Conservation (phyloP, 2,113 vertebrate genomes). For the Panthera leo region DNA sequence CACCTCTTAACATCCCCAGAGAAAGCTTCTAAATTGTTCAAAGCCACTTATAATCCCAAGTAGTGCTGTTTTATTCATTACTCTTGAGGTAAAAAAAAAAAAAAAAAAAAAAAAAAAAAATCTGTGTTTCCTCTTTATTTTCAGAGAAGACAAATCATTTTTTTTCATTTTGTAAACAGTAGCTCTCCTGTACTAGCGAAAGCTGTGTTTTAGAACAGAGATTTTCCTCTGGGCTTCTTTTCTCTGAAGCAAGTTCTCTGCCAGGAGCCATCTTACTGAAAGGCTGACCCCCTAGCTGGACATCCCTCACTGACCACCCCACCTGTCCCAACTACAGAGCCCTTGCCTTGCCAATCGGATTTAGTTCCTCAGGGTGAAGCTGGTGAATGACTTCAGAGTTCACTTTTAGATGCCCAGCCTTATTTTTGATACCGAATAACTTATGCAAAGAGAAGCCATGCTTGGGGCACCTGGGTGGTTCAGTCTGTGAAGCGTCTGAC, state of each 20-base stretch:
- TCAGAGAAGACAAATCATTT: background rate
- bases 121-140: slow-evolving; percentile 7
- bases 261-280: background rate
- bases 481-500: no score
- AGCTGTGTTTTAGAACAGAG: background rate
- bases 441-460: background rate
- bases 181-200: background rate
- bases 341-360: background rate
- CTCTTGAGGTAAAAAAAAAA: background rate
- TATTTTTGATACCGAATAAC: background rate
- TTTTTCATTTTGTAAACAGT: background rate
- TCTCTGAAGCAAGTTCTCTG: background rate
- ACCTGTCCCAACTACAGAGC: background rate
- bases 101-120: background rate
- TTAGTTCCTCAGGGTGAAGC: background rate
- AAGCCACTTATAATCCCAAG: background rate
- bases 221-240: background rate
- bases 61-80: background rate
- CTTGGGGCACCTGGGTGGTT: background rate
- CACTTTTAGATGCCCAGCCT: background rate
- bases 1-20: background rate
- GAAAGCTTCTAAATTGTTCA: background rate
- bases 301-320: background rate
- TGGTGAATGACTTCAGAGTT: background rate
- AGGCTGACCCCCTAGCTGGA: rapidly evolving